These are phyloP conservation scores for Suncus etruscus DNA, from an alignment of 2,113 vertebrate genomes.

Conservation along the genomic window DNA sequence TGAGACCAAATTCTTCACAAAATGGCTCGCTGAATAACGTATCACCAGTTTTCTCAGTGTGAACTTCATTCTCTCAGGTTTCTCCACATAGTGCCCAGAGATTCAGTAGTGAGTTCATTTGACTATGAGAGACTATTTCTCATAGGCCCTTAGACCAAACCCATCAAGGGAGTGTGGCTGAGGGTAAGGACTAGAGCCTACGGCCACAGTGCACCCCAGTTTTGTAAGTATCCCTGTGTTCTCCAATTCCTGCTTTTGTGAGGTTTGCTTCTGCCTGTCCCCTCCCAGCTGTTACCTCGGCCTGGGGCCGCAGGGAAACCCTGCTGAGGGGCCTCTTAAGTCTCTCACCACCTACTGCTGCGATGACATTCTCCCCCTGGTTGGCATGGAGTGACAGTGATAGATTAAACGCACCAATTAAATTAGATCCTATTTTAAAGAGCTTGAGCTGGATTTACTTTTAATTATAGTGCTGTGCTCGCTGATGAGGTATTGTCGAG, in stretches of 20 bases:
- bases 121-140: neutral
- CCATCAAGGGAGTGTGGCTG: neutral
- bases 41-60: neutral
- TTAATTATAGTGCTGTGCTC: constrained; percentile 83
- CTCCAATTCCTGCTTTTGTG: neutral
- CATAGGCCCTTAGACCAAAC: neutral
- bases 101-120: neutral
- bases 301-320: constrained; percentile 55
- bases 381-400: constrained; percentile 82
- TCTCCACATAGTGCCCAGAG: neutral
- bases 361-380: constrained; percentile 78
- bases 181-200: neutral
- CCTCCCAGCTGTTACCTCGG: constrained; percentile 59
- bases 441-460: constrained; percentile 84
- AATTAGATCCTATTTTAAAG: constrained; percentile 85
- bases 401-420: constrained; percentile 84
- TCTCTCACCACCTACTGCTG: constrained; percentile 78
- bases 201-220: neutral
- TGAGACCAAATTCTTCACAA: constrained; percentile 40
- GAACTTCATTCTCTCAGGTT: neutral
- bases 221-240: neutral
- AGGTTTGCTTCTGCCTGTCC: constrained; percentile 16
- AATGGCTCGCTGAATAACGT: neutral
- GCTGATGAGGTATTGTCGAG: constrained; percentile 83
- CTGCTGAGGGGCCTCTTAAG: constrained; percentile 68